phyloP scores from a whole-genome alignment of 2,797 vertebrate genomes.

The Catostomus latipinnis region DNA sequence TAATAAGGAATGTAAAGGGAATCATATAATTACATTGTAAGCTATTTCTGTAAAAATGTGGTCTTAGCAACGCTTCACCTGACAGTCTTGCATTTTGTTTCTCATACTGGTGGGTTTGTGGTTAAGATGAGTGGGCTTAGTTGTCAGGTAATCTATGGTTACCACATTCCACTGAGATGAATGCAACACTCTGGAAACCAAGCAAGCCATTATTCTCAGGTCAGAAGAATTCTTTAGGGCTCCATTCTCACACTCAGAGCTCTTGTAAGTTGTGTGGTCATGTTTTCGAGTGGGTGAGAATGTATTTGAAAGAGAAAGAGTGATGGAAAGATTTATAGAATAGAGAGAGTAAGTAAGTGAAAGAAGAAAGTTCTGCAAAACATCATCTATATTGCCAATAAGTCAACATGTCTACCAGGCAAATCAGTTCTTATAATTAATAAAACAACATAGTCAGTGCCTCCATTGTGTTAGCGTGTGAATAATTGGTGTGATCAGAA shows the following conservation, averaged over 20 bases:
- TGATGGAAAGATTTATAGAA: slow-evolving; percentile 5
- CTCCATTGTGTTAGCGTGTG: slow-evolving; percentile 13
- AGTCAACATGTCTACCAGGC: slow-evolving; percentile 5
- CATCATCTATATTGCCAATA: slow-evolving; percentile 44
- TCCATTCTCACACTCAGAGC: slow-evolving; percentile 50
- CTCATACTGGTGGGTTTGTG: slow-evolving; percentile 69
- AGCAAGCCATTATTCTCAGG: slow-evolving; percentile 72
- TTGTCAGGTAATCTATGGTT: slow-evolving; percentile 77
- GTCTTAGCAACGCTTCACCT: slow-evolving; percentile 66
- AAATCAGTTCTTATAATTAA: slow-evolving; percentile 45
- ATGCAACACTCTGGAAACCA: slow-evolving; percentile 71
- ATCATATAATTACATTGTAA: slow-evolving; percentile 5
- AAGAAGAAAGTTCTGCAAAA: slow-evolving; percentile 21
- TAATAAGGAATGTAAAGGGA: neutral
- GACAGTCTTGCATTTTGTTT: slow-evolving; percentile 53
- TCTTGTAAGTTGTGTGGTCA: slow-evolving; percentile 53
- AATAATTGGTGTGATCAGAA: slow-evolving; percentile 38
- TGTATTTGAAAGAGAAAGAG: slow-evolving; percentile 40
- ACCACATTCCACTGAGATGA: slow-evolving; percentile 75
- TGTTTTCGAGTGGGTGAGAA: slow-evolving; percentile 49
- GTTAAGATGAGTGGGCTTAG: slow-evolving; percentile 71
- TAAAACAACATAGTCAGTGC: slow-evolving; percentile 30
- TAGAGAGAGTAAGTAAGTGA: no score
- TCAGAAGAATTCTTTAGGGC: slow-evolving; percentile 50
- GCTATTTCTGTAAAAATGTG: slow-evolving; percentile 12